Conservation (phyloP, 1,140 invertebrate species). For the Drosophila nannoptera region DNA sequence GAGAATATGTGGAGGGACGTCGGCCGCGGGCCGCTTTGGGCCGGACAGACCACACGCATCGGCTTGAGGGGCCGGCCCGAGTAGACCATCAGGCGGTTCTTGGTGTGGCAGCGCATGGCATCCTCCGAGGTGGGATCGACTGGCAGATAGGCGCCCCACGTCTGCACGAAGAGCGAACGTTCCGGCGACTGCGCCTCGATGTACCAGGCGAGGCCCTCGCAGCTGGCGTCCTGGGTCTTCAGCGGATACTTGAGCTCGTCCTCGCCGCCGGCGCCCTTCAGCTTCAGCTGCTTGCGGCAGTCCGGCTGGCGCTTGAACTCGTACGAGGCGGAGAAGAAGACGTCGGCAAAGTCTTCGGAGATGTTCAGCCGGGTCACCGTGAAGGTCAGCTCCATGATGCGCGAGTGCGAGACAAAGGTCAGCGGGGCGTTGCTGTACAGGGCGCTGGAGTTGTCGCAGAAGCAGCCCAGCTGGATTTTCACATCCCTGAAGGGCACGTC, state of each 20-base stretch:
- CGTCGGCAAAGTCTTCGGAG: slow-evolving; percentile 85
- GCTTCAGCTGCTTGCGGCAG: slow-evolving; percentile 83
- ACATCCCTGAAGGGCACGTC: slow-evolving; percentile 85
- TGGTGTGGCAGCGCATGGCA: slow-evolving; percentile 82
- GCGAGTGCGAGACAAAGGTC: slow-evolving; percentile 83
- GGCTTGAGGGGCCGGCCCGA: slow-evolving; percentile 83
- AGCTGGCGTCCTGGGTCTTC: slow-evolving; percentile 83
- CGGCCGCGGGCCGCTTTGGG: slow-evolving; percentile 83
- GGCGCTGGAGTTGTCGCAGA: slow-evolving; percentile 84
- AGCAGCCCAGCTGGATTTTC: slow-evolving; percentile 82
- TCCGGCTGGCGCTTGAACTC: slow-evolving; percentile 84
- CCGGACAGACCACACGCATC: slow-evolving; percentile 87
- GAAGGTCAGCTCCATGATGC: slow-evolving; percentile 83
- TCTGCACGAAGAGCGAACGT: slow-evolving; percentile 86
- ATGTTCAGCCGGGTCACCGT: slow-evolving; percentile 83
- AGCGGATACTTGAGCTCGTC: slow-evolving; percentile 82
- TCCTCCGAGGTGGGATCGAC: slow-evolving; percentile 81
- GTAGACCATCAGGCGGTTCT: slow-evolving; percentile 83
- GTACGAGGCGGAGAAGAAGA: slow-evolving; percentile 85
- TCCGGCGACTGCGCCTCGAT: slow-evolving; percentile 85
- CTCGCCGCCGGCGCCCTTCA: slow-evolving; percentile 83
- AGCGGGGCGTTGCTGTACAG: slow-evolving; percentile 80
- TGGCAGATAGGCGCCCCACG: slow-evolving; percentile 84
- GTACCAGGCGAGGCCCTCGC: slow-evolving; percentile 86
- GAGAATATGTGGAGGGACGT: slow-evolving; percentile 87